Conservation (phyloP, 1,140 invertebrate species). For the Drosophila pseudoananassae region DNA sequence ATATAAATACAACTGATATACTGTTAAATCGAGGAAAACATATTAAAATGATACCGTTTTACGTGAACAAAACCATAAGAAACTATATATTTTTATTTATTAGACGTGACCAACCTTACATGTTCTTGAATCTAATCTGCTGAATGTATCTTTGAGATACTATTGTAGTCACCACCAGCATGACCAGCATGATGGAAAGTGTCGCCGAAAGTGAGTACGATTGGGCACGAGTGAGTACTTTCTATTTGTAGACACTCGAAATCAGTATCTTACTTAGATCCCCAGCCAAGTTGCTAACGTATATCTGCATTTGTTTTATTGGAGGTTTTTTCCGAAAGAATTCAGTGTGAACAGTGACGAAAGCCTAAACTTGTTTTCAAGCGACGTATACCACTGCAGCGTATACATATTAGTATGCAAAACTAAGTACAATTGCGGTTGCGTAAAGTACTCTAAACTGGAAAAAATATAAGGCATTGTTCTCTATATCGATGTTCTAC, state of each 20-base stretch:
- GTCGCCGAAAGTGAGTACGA: constrained; percentile 9
- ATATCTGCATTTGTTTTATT: constrained; percentile 6
- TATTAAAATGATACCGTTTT: constrained; percentile 73
- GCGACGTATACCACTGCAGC: background rate
- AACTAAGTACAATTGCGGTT: background rate
- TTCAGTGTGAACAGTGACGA: constrained; percentile 1
- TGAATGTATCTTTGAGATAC: constrained; percentile 7
- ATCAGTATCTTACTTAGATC: constrained; percentile 3
- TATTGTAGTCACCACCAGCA: constrained; percentile 6
- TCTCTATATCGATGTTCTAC: background rate
- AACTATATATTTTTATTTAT: background rate
- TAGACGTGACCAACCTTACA: background rate
- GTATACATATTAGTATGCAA: background rate
- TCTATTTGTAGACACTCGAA: constrained; percentile 29
- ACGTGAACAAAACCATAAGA: constrained; percentile 48
- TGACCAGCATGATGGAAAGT: constrained; percentile 24
- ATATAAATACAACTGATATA: constrained; percentile 48
- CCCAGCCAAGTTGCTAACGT: constrained; percentile 4
- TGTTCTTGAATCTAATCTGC: background rate
- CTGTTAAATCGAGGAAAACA: constrained; percentile 78
- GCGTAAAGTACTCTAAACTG: background rate
- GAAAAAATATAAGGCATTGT: background rate
- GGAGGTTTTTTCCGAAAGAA: constrained; percentile 4
- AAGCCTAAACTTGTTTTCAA: constrained; percentile 25
- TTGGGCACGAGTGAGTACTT: constrained; percentile 13